Evolutionary conservation across 2,888 invertebrate species (phyloP), one percentile per base, ranked within the genome.

Genomic region (Bugulina stolonifera): DNA sequence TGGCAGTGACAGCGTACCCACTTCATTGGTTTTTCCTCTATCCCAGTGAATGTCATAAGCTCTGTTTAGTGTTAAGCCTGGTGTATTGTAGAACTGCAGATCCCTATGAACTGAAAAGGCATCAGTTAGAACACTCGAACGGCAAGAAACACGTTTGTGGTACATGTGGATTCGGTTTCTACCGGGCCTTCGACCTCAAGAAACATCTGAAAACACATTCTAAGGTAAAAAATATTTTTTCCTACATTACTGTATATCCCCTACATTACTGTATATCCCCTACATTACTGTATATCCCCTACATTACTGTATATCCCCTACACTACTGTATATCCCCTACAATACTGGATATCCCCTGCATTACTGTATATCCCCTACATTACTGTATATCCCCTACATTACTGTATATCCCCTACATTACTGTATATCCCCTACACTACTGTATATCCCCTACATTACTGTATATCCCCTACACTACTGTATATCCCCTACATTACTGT

Each of bases 121-220:
- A 64, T 32, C 5, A 64, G n/a, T 10, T 14, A 32, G 64, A 64
- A 27, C 64, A 64, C n/a, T 3, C n/a, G 27, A 27, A 64, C 10
- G 64, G 64, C 14, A 64, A 64, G n/a, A 64, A 64, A n/a, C 64
- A 64, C n/a, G 32, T 32, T 10, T 64, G 64, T 64, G 64, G 32
- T 14, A 64, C 34, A 14, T 64, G 64, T 64, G 64, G 64, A 14
- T 64, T 32, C 32, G 27, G 10, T 5, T 64, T 64, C 32, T 27
- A 64, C n/a, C 27, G 64, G 10, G 29, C 64, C 25, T 64, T 64
- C 32, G 64, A 64, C 27, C 32, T 64, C 29, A 64, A 64, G n/a
- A 64, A 64, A n/a, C 64, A 64, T 32, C 25, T 14, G 18, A 64
- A 32, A 64, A 34, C 27, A 14, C 64, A 64, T 64, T 34, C 32